A percentile compares a stretch with the other conserved stretches of the same genome.
phyloP scores from a whole-genome alignment of 2,888 invertebrate species.

The Norana najaformis region DNA sequence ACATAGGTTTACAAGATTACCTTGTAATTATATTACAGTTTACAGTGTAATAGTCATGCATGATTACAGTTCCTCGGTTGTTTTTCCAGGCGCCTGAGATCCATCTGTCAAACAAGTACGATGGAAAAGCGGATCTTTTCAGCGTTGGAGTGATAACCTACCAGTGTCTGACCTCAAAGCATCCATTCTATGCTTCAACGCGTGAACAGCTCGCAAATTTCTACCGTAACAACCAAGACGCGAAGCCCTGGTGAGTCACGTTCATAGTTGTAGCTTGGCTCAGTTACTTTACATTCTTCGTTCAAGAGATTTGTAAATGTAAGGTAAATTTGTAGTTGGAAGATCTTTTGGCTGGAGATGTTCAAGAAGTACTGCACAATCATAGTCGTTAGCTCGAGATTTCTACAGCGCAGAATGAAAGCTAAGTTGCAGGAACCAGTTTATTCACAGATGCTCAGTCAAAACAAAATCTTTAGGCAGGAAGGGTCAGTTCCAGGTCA shows the following conservation, averaged over 20 bases:
- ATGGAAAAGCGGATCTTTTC: neutral
- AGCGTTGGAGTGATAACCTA: neutral
- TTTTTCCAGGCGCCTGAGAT: neutral
- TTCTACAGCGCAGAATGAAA: too few species aligned
- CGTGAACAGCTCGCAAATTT: neutral
- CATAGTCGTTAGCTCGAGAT: too few species aligned
- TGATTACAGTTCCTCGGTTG: neutral
- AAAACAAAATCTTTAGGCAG: too few species aligned
- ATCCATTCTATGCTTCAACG: neutral
- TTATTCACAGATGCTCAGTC: too few species aligned
- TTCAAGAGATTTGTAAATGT: neutral
- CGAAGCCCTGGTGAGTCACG: neutral
- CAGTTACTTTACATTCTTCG: neutral
- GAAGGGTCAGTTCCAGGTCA: too few species aligned
- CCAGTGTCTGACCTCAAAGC: neutral
- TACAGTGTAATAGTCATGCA: neutral
- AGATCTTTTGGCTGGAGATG: neutral
- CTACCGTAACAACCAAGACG: neutral
- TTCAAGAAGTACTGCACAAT: too few species aligned
- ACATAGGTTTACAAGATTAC: too few species aligned
- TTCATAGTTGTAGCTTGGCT: too few species aligned
- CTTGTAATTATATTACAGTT: too few species aligned
- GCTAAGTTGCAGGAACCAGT: too few species aligned
- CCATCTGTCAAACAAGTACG: neutral
- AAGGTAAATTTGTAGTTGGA: neutral